Base-by-base conservation (phyloP, 2,888 invertebrate species). In the Ischnura elegans region DNA sequence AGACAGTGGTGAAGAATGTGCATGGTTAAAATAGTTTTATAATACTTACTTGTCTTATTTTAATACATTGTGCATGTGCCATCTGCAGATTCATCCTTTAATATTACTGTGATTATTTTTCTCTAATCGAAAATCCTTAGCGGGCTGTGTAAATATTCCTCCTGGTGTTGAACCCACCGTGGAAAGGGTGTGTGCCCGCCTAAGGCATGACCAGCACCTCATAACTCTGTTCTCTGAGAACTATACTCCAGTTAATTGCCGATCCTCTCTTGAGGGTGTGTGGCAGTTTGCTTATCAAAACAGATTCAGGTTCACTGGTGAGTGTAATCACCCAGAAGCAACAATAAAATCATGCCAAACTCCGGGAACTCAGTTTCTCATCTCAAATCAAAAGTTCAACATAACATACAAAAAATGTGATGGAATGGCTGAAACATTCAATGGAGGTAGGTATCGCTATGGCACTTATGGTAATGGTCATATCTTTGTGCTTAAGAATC, bases 361-460 rank as follows among this genome's bases (percentile, higher is more conserved):
- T 42, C 98, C 99, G 4, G 99, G 99, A 94, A 99, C 99, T 21
- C 98, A 99, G 95, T 99, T 99, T 96, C 97, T 99, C 94, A 99
- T 99, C 94, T 98, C 99, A 93, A 99, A 99, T 96, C 99, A 99
- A 96, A 99, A 99, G 96, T 99, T 99, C 95, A 98, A 98, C 95
- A 99, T 99, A 94, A 98, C 98, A 0, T 99, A 99, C 95, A 98
- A 98, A 94, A 97, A 98, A 95, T 99, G 99, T 95, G 97, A 97
- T 93, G 98, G 98, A 94, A 98, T 99, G 98, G 97, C 98, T 29
- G 98, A 98, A 93, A 98, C 98, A 21, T 98, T 98, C 96, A 98
- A 98, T 96, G 99, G 98, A 96, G 96, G 97, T 97, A 96, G 95
- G 95, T 36, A 87, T 25, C 93, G 84, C 51, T 93, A 55, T 10